These are phyloP conservation scores for Tetropium fuscum DNA, from an alignment of 2,888 invertebrate genomes.

Conservation along the genomic window DNA sequence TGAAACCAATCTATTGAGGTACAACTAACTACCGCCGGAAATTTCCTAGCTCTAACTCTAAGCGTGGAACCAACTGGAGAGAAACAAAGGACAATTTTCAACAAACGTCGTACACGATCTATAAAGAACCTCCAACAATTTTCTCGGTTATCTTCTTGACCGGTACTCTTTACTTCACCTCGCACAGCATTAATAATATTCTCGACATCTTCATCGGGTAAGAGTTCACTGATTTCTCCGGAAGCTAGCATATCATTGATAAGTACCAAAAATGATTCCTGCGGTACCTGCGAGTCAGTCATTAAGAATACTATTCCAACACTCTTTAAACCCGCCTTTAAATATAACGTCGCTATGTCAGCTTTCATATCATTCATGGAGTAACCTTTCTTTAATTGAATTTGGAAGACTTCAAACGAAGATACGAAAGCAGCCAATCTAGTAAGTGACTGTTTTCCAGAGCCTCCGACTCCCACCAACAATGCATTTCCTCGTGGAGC, in stretches of 20 bases:
- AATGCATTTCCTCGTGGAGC: conserved; percentile 92
- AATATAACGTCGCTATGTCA: conserved; percentile 80
- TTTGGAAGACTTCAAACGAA: conserved; percentile 91
- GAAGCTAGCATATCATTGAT: conserved; percentile 95
- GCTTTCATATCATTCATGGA: conserved; percentile 82
- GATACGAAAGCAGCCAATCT: conserved; percentile 91
- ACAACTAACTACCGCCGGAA: conserved; percentile 94
- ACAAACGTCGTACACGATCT: conserved; percentile 83
- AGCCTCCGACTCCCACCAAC: conserved; percentile 94
- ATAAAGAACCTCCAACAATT: conserved; percentile 98
- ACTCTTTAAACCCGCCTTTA: conserved; percentile 89
- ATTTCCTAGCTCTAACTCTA: conserved; percentile 88
- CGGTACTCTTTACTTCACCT: conserved; percentile 84
- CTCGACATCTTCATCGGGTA: conserved; percentile 92
- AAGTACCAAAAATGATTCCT: conserved; percentile 90
- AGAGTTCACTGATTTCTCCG: conserved; percentile 92
- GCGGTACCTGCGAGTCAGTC: conserved; percentile 94
- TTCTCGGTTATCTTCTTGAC: conserved; percentile 87
- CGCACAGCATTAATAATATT: conserved; percentile 83
- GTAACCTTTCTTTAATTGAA: conserved; percentile 92
- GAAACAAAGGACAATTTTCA: conserved; percentile 89
- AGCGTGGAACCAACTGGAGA: conserved; percentile 94
- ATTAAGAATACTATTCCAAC: conserved; percentile 86
- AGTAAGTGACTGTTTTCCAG: conserved; percentile 93
- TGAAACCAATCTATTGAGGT: conserved; percentile 97